These are phyloP conservation scores for Panagrolaimus sp. DNA, from an alignment of 1,140 invertebrate species.

Conservation along the genomic window DNA sequence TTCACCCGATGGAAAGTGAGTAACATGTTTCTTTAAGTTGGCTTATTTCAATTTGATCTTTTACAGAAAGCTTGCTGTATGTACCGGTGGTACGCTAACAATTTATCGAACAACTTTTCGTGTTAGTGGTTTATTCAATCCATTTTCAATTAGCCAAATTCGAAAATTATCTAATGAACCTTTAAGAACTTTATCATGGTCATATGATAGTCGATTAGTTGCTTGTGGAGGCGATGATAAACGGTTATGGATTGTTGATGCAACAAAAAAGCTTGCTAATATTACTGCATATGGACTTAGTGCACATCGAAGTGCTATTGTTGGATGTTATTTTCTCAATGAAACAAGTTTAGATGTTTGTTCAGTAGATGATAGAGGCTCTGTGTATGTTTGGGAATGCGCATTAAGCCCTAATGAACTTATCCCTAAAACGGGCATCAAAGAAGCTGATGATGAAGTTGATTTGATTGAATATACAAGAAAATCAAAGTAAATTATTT, in stretches of 20 bases:
- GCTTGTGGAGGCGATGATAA: conserved; percentile 5
- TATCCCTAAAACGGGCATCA: not conserved
- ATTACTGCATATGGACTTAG: not conserved
- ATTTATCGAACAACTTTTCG: conserved; percentile 10
- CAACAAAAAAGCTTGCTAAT: conserved; percentile 1
- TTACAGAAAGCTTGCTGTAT: not conserved
- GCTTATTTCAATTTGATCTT: not conserved
- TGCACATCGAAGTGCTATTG: not conserved
- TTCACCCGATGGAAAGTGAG: conserved; percentile 32
- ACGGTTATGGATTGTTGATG: conserved; percentile 6
- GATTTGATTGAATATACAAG: not conserved
- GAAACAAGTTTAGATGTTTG: not conserved
- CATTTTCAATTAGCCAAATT: not conserved
- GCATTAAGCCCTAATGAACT: not conserved
- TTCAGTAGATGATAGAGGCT: not conserved
- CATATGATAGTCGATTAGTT: not conserved
- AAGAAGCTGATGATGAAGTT: conserved; percentile 1
- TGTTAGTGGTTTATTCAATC: conserved; percentile 1
- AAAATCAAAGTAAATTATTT: not conserved
- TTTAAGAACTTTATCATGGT: not conserved
- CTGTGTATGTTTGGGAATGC: not conserved
- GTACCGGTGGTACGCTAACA: not conserved
- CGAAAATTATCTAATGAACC: not conserved
- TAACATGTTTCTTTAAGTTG: conserved; percentile 8
- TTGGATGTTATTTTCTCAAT: conserved; percentile 6